phyloP scores from a whole-genome alignment of 2,888 invertebrate species.

The Epinotia nisella region DNA sequence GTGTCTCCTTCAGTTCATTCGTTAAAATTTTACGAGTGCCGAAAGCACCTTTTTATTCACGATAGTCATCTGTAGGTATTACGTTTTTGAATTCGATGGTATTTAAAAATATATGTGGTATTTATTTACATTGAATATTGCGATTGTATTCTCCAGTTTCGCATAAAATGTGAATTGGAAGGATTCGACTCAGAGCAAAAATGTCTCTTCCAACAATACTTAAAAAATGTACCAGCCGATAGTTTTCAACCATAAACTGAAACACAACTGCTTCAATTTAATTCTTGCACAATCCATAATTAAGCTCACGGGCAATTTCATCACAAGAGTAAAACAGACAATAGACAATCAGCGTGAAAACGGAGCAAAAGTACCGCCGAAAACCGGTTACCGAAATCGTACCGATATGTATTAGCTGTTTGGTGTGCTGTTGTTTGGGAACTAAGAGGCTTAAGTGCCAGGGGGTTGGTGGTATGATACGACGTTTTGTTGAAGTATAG shows the following conservation, averaged over 20 bases:
- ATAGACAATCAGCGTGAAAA: slow-evolving; percentile 32
- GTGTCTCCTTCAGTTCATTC: slow-evolving; percentile 39
- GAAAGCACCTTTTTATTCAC: slow-evolving; percentile 30
- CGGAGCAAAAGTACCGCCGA: slow-evolving; percentile 29
- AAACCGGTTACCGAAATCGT: slow-evolving; percentile 40
- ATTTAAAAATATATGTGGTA: neutral
- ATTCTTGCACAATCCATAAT: slow-evolving; percentile 24
- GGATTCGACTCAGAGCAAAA: neutral
- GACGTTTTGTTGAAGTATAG: neutral
- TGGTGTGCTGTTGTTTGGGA: neutral
- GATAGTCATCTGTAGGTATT: slow-evolving; percentile 14
- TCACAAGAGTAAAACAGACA: slow-evolving; percentile 16
- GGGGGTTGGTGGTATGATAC: neutral
- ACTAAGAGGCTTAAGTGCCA: neutral
- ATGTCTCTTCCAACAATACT: neutral
- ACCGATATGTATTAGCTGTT: slow-evolving; percentile 41
- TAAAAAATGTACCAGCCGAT: neutral
- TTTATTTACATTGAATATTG: neutral
- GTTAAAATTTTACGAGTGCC: slow-evolving; percentile 37
- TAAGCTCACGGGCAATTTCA: slow-evolving; percentile 16
- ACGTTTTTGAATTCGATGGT: slow-evolving; percentile 9
- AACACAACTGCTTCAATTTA: neutral
- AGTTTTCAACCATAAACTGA: neutral
- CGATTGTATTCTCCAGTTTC: neutral
- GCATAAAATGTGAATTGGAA: neutral